Base-by-base conservation (phyloP, 2,888 invertebrate genomes). In the Lasioglossum malachurum region DNA sequence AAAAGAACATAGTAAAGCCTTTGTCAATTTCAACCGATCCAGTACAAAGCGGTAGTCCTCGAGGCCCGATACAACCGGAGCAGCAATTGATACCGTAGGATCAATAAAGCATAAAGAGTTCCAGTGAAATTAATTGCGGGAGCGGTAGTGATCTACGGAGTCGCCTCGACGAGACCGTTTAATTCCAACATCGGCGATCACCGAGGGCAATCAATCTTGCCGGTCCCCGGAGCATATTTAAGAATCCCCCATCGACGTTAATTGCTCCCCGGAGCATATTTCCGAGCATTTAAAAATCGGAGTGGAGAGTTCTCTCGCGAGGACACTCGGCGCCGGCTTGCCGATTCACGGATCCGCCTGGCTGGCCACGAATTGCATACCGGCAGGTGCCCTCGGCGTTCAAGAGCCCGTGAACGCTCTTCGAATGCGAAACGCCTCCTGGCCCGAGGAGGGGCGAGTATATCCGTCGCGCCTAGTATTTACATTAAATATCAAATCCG, bases 401-500 rank as follows among this genome's bases (percentile, higher is more conserved):
- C 84, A 89, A 90, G 87, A 87, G 84, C 76, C 78, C 87, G 82
- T 89, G 85, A n/a, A 57, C 57, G n/a, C 57, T 57, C 57, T n/a
- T 57, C 57, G 57, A 57, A 57, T 57, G 57, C 57, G 57, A 88
- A 84, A 86, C 82, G 78, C 72, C 53, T 81, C 69, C 31, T 38
- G 46, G 77, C 69, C 69, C 72, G 69, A 64, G 53, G 8, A 8
- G 19, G 4, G 12, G n/a, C 57, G 16, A 31, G 78, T 67, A 16
- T 67, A 77, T n/a, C 72, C 64, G 53, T 69, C 38, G 77, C 76
- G 57, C 72, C 69, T 69, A 74, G 77, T 81, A 83, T 86, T 84
- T 84, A 88, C 89, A 82, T 90, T 87, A 87, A 83, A 90, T 85
- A 85, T 79, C 75, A 88, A 90, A 90, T 87, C 87, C 78, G 75